These are phyloP conservation scores for Acrobasis suavella DNA, from an alignment of 2,888 invertebrate genomes.

Conservation along the genomic window DNA sequence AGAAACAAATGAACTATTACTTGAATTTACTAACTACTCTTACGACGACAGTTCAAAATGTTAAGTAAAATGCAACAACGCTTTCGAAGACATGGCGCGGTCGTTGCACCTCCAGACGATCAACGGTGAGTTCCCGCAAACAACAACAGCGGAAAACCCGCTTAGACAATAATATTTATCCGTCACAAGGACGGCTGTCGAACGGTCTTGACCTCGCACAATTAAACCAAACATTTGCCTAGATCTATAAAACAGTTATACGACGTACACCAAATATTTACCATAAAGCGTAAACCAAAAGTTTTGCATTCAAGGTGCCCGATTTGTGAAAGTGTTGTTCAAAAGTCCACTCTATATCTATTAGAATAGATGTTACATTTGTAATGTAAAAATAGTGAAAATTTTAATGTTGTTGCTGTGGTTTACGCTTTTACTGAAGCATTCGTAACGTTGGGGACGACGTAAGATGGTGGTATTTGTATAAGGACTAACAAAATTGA, in stretches of 20 bases:
- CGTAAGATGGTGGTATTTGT: slow-evolving; percentile 30
- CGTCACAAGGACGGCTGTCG: slow-evolving; percentile 81
- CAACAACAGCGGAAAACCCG: slow-evolving; percentile 77
- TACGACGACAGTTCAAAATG: not conserved
- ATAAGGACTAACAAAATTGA: not conserved
- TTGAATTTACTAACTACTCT: not conserved
- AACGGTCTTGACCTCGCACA: slow-evolving; percentile 82
- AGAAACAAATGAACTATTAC: not conserved
- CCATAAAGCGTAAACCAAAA: slow-evolving; percentile 82
- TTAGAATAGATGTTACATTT: slow-evolving; percentile 33
- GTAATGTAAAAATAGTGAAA: slow-evolving; percentile 25
- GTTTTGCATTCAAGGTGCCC: slow-evolving; percentile 79
- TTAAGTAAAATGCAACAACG: not conserved
- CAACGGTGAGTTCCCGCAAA: slow-evolving; percentile 67
- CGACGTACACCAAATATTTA: slow-evolving; percentile 82
- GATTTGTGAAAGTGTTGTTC: slow-evolving; percentile 58
- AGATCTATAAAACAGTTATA: slow-evolving; percentile 81
- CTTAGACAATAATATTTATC: slow-evolving; percentile 82
- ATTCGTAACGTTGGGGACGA: slow-evolving; percentile 45
- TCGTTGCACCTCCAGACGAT: slow-evolving; percentile 57
- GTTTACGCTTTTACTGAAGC: slow-evolving; percentile 48
- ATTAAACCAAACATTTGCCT: slow-evolving; percentile 82
- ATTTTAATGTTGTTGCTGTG: slow-evolving; percentile 43
- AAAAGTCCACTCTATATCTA: slow-evolving; percentile 47
- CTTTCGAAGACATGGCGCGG: slow-evolving; percentile 32